Conservation (phyloP, 1,140 invertebrate species). For the Parapsyche elsis region DNA sequence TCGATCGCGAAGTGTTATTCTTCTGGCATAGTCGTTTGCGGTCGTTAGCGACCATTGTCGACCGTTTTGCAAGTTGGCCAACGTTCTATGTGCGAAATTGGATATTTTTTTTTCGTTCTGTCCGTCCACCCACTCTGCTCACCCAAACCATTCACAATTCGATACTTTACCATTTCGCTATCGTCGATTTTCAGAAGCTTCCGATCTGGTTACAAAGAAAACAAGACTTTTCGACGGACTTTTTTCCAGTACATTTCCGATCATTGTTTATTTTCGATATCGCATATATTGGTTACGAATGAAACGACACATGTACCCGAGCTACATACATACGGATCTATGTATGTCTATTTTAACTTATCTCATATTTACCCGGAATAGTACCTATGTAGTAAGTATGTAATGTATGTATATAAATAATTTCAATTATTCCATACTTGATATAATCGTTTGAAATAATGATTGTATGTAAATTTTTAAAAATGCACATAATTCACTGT, state of each 20-base stretch:
- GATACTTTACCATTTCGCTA: neutral
- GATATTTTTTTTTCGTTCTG: slow-evolving; percentile 3
- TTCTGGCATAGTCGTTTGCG: neutral
- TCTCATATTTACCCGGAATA: no score
- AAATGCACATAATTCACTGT: neutral
- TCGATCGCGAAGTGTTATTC: neutral
- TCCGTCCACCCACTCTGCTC: neutral
- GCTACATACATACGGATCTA: no score
- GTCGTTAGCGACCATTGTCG: slow-evolving; percentile 13
- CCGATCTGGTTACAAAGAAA: slow-evolving; percentile 8
- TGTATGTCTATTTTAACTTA: no score
- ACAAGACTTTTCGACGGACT: neutral
- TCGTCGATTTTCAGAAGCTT: neutral
- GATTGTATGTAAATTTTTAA: no score
- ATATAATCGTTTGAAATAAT: no score
- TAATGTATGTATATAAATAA: no score
- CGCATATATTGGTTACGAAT: no score
- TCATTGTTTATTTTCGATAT: neutral
- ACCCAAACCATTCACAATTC: neutral
- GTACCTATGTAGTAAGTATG: no score
- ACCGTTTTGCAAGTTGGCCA: neutral
- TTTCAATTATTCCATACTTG: no score
- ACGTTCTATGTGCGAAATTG: neutral
- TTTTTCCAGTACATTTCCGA: neutral
- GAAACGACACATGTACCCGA: no score